Percentiles rank a stretch among this genome's conserved stretches.
Conservation (phyloP, 2,113 vertebrate species). For the Dermatemys mawii region DNA sequence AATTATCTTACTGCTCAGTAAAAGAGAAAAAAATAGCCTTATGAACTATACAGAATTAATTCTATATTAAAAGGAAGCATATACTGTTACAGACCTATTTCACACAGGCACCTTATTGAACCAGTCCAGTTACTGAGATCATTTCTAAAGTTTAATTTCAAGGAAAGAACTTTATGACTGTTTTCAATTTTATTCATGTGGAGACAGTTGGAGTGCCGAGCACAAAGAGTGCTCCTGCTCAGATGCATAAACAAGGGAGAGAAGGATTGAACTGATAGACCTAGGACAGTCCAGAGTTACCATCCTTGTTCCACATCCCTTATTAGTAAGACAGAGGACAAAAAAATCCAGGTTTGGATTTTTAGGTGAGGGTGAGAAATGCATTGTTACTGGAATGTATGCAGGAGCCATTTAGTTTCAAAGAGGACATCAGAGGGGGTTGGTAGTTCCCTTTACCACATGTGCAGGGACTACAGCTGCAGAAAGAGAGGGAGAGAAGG, state of each 20-base stretch:
- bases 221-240: neutral
- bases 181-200: neutral
- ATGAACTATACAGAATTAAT: neutral
- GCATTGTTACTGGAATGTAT: neutral
- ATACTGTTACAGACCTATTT: neutral
- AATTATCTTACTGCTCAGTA: neutral
- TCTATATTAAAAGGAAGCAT: neutral
- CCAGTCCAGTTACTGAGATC: neutral
- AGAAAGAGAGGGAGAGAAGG: neutral
- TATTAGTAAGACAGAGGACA: neutral
- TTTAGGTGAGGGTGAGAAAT: rapidly evolving
- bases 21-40: neutral
- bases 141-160: neutral
- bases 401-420: neutral
- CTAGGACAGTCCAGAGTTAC: neutral
- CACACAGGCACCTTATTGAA: neutral
- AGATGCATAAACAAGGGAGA: rapidly evolving
- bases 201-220: neutral
- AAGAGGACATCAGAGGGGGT: neutral
- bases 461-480: neutral
- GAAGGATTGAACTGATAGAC: neutral
- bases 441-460: rapidly evolving
- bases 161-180: neutral
- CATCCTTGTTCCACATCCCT: neutral
- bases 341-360: neutral